Evolutionary conservation across 2,113 vertebrate species (phyloP), one percentile per base, ranked within the genome.

Genomic region (Albula goreensis): DNA sequence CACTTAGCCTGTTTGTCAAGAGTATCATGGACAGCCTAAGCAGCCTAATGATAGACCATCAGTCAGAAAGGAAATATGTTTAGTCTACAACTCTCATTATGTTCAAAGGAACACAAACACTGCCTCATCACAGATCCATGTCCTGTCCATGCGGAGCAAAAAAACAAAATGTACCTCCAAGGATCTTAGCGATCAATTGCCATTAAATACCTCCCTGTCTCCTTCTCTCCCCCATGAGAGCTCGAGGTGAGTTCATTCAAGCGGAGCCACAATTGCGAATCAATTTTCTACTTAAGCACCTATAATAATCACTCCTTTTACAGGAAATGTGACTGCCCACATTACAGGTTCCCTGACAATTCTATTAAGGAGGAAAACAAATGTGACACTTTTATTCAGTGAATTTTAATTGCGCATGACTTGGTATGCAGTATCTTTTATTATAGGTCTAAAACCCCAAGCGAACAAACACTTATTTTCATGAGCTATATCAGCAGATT

Each of bases 241-340:
- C 85, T 60, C 25, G 53, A 31, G 70, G 66, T 85, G 53, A 78
- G 57, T 63, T 85, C 84, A 86, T 48, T 86, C 82, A 90, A 90
- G 82, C 74, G 82, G 56, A 78, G 86, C 90, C 86, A 89, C 31
- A 88, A 90, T 89, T 88, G 85, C 86, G 88, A 92, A 93, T 90
- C 50, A 15, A 17, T 66, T 13, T 91, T 89, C 89, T 86, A 83
- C 86, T 90, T 78, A 90, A 90, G 84, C 85, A 83, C 85, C 80
- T 81, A 87, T 87, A 87, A 90, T 92, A 90, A 90, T 91, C n/a
- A 49, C 79, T 83, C 57, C 31, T 85, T 89, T 85, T 66, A 60
- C 82, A 85, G 84, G 87, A 88, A 91, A 89, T 83, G 11, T 84
- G 89, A 84, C 78, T 22, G 57, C 78, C 25, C 13, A 84, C 81